Evolutionary conservation across 2,888 invertebrate genomes (phyloP), one percentile per base, ranked within the genome.

Genomic region (Arge pagana): DNA sequence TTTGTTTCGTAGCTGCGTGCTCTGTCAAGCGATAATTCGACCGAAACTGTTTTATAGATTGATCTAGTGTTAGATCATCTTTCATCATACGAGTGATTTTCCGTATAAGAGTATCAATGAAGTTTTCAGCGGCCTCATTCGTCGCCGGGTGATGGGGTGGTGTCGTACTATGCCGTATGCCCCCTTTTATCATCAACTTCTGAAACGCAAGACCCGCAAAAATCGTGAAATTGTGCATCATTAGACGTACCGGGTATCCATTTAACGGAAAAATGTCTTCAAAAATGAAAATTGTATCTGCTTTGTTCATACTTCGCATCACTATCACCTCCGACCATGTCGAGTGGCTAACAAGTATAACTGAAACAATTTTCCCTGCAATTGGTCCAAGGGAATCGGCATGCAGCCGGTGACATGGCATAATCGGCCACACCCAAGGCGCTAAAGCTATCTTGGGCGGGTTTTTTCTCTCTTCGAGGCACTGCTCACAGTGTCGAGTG

Each of bases 1-100:
- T 7, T 7, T 48, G 28, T 19, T 48, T 30, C 2, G 48, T 53
- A n/a, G 48, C 36, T 48, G 48, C 42, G 8, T 53, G n/a, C 35
- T 19, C 11, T 6, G 36, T 36, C 16, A 19, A 18, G 7, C 36
- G 36, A 18, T 36, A 36, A 7, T 36, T 19, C 18, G n/a, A 19
- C 10, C 36, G 11, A 15, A 19, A 11, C 30, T 28, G 5, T 24
- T 49, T 21, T 8, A 39, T 1, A 7, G 30, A 4, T 26, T 49
- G 26, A 19, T 49, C 10, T 36, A 48, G 28, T 16, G 4, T 6
- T 8, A 23, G 24, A 15, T 37, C 36, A 28, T 28, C 19, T 4
- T 36, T 19, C 36, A 36, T 19, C 3, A 36, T 36, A 15, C 48
- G 37, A 4, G 16, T 36, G 7, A 36, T 36, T 3, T 36, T 16